phyloP scores from a whole-genome alignment of 2,797 vertebrate genomes.

The Dipus sagitta region DNA sequence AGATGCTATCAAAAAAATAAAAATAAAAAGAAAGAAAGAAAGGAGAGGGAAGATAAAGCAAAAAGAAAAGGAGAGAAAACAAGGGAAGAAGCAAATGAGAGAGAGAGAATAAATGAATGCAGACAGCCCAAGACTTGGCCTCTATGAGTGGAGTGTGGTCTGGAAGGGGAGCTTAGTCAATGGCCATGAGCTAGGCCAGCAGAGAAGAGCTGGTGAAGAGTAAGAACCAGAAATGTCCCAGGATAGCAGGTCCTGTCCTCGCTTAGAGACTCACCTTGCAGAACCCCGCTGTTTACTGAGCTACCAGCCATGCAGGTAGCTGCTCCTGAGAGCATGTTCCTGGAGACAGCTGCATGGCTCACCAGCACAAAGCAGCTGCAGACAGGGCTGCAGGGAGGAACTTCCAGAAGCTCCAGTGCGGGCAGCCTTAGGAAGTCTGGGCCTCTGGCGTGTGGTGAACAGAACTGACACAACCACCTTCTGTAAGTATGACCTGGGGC shows the following conservation, averaged over 20 bases:
- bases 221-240: neutral
- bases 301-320: too few relatives aligned
- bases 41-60: neutral
- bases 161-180: neutral
- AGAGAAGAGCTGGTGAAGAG: neutral
- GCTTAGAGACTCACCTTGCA: neutral
- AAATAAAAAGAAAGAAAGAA: too few relatives aligned
- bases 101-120: neutral
- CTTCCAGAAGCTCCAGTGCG: too few relatives aligned
- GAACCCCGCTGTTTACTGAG: too few relatives aligned
- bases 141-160: neutral
- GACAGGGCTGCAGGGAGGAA: too few relatives aligned
- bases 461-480: neutral
- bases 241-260: neutral
- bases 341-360: neutral
- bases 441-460: accelerated
- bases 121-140: neutral
- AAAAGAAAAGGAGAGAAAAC: neutral
- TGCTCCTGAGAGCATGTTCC: neutral
- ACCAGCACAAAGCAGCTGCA: too few relatives aligned
- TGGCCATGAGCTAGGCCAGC: neutral
- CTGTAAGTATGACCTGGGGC: too few relatives aligned
- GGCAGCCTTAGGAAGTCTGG: neutral
- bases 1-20: too few relatives aligned
- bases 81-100: neutral